phyloP scores from a whole-genome alignment of 2,797 vertebrate species.

The Myotis planiceps region DNA sequence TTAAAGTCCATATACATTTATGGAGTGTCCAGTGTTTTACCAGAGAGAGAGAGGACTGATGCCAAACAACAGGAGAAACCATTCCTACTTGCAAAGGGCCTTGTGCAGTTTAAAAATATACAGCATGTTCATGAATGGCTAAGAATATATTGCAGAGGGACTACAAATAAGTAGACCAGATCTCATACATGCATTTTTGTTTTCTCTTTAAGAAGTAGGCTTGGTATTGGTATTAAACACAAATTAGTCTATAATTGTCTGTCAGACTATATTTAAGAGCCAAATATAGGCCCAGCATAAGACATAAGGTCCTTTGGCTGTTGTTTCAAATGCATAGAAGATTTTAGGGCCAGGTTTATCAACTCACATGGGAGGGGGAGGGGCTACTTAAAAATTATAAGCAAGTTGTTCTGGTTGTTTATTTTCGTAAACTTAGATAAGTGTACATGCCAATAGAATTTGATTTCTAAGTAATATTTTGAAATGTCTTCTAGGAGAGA shows the following conservation, averaged over 20 bases:
- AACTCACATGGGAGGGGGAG: not conserved
- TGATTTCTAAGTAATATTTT: conserved; percentile 52
- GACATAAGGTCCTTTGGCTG: conserved; percentile 38
- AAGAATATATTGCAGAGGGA: not conserved
- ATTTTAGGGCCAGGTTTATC: conserved; percentile 6
- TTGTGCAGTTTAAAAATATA: conserved; percentile 44
- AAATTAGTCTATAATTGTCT: conserved; percentile 24
- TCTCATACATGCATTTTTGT: conserved; percentile 30
- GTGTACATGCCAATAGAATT: not conserved
- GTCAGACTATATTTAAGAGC: conserved; percentile 3
- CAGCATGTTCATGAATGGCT: conserved; percentile 31
- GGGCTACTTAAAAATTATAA: conserved; percentile 23
- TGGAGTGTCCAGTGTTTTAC: not conserved
- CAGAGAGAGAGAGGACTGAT: not conserved
- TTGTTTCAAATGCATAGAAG: conserved; percentile 41
- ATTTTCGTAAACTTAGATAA: conserved; percentile 34
- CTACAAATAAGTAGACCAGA: not conserved
- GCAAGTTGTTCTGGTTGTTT: not conserved
- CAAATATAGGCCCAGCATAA: not conserved
- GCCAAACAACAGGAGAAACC: not conserved
- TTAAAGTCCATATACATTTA: conserved; percentile 6
- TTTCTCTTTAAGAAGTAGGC: not conserved
- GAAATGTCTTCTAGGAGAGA: conserved; percentile 53
- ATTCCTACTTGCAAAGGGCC: not conserved
- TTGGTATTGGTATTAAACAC: conserved; percentile 47